phyloP scores from a whole-genome alignment of 2,113 vertebrate species.

The Vombatus ursinus region DNA sequence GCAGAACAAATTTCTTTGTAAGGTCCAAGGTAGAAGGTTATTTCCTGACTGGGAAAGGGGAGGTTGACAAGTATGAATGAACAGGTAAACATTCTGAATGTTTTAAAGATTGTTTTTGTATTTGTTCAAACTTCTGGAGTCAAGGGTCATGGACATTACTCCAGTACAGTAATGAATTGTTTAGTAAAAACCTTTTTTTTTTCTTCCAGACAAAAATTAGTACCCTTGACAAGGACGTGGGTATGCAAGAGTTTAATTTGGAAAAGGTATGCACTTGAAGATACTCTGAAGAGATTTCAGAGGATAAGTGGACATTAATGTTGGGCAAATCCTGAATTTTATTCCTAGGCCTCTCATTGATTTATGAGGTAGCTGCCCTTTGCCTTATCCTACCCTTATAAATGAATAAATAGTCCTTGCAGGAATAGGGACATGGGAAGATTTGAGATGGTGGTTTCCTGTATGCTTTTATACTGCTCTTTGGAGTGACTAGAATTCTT shows the following conservation, averaged over 20 bases:
- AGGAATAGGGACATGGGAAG: not conserved
- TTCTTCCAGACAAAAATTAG: constrained; percentile 71
- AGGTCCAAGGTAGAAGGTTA: not conserved
- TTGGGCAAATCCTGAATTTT: not conserved
- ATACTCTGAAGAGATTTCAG: not conserved
- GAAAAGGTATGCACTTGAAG: constrained; percentile 89
- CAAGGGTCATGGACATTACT: not conserved
- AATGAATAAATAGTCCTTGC: not conserved
- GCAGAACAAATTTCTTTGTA: not conserved
- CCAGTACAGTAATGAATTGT: not conserved
- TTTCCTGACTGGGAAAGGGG: not conserved
- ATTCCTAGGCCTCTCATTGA: not conserved
- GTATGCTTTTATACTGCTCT: not conserved
- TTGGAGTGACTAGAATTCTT: not conserved
- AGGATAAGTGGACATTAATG: not conserved
- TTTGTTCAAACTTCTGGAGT: not conserved
- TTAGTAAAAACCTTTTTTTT: constrained; percentile 48
- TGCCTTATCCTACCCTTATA: not conserved
- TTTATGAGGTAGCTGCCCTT: not conserved
- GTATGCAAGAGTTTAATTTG: constrained; percentile 85
- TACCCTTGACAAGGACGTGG: constrained; percentile 69
- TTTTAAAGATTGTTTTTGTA: not conserved
- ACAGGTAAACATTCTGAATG: not conserved
- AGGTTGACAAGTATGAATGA: not conserved
- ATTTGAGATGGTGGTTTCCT: not conserved